phyloP scores from a whole-genome alignment of 2,797 vertebrate species.

The Babyrousa celebensis region DNA sequence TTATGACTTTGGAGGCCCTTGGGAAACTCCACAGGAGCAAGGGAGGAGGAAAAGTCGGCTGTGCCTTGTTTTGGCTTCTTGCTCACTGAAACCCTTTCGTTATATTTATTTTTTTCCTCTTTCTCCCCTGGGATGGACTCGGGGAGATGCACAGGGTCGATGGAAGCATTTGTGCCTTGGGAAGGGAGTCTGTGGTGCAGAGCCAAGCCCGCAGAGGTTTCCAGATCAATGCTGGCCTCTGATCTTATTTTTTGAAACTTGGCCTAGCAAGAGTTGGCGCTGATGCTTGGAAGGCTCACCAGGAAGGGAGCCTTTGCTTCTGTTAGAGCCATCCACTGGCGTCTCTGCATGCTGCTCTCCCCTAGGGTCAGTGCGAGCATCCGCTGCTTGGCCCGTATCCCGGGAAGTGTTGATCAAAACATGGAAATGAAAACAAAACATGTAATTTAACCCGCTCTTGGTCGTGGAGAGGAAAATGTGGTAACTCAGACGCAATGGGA shows the following conservation, averaged over 20 bases:
- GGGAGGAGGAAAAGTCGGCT: neutral
- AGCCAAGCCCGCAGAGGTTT: slow-evolving; percentile 12
- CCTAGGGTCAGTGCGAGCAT: rapidly evolving
- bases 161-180: neutral
- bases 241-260: neutral
- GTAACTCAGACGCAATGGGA: rapidly evolving
- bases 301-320: neutral
- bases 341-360: neutral
- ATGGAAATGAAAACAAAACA: no score
- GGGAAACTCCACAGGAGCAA: neutral
- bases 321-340: rapidly evolving
- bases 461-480: neutral
- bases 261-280: neutral
- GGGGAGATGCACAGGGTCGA: neutral
- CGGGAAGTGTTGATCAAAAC: neutral
- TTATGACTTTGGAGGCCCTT: rapidly evolving
- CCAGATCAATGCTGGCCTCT: neutral
- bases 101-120: neutral
- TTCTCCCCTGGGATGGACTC: neutral
- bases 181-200: neutral
- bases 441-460: rapidly evolving
- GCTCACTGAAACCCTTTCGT: neutral
- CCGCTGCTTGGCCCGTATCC: rapidly evolving
- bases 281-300: neutral
- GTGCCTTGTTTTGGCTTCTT: neutral